Evolutionary conservation across 1,140 invertebrate species (phyloP), one percentile per base, ranked within the genome.

Genomic region (Procambarus clarkii): DNA sequence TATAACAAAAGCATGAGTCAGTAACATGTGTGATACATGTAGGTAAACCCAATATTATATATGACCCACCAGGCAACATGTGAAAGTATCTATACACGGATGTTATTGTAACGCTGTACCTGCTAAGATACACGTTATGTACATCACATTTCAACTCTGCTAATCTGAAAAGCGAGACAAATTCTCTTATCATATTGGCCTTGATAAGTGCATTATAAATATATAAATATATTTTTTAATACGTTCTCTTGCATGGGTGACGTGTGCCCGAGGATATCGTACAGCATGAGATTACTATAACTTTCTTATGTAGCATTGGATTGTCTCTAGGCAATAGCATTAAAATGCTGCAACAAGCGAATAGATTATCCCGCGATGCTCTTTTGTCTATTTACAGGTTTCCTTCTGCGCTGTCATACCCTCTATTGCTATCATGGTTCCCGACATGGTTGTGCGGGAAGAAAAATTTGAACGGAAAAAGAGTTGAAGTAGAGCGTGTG

Each of bases 381-480:
- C 74, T 64, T 83, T 79, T 80, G 69, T 80, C 11, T 85, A 45
- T 69, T 60, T 46, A 21, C 24, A 46, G 54, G 44, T 79, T 64
- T 58, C 21, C 5, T 11, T 58, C 45, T 21, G 15, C 24, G 50
- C 1, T 2, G 34, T 69, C 76, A 50, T 15, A 13, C n/a, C 50
- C 15, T 69, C 58, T 74, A 71, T 82, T 58, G 76, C 82, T 85
- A 91, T 85, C 82, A 85, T 91, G 82, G 89, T 86, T 91, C 88
- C 88, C 89, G 89, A 91, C 89, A 85, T 86, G 89, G 89, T 91
- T n/a, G 82, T 91, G 82, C 89, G 89, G 89, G 89, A 91, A 91
- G 89, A 79, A 71, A 85, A 78, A 80, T 91, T 91, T 79, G 89
- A 91, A 86, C 82, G 82, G n/a, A 91, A 91, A 85, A 91, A 91